Evolutionary conservation across 2,888 invertebrate genomes (phyloP).

Genomic region (Drosophila meridiana): DNA sequence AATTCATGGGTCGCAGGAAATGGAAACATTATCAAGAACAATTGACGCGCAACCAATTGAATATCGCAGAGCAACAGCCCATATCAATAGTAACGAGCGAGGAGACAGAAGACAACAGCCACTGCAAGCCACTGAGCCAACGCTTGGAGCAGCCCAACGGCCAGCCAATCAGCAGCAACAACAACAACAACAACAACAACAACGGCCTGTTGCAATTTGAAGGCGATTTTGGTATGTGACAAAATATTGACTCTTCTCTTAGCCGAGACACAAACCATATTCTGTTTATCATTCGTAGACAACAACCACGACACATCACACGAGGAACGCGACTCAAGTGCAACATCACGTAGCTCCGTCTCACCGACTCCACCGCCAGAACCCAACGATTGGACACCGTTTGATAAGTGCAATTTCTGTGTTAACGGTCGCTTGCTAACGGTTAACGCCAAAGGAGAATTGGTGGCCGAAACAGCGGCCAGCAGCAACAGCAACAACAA

Average conservation of each 20-base stretch:
- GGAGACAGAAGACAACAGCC: slow-evolving; percentile 42
- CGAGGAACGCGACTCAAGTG: slow-evolving; percentile 63
- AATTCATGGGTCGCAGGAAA: slow-evolving; percentile 98
- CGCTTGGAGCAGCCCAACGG: slow-evolving; percentile 65
- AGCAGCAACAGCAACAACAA: slow-evolving; percentile 54
- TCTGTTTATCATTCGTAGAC: slow-evolving; percentile 32
- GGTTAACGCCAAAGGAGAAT: slow-evolving; percentile 85
- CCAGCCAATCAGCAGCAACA: slow-evolving; percentile 12
- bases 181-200: slow-evolving; percentile 20
- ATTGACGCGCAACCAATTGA: slow-evolving; percentile 86
- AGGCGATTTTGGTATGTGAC: slow-evolving; percentile 61
- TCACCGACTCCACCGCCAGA: slow-evolving; percentile 79
- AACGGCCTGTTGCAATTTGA: slow-evolving; percentile 52
- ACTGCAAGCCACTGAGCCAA: slow-evolving; percentile 70
- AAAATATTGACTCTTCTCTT: neutral
- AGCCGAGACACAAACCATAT: slow-evolving; percentile 1
- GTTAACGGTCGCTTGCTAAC: slow-evolving; percentile 89
- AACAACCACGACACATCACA: slow-evolving; percentile 67
- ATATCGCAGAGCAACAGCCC: slow-evolving; percentile 78
- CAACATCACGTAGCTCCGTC: slow-evolving; percentile 73
- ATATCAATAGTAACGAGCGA: slow-evolving; percentile 60
- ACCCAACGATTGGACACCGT: slow-evolving; percentile 92
- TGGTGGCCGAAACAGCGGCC: slow-evolving; percentile 85
- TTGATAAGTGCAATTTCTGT: slow-evolving; percentile 94
- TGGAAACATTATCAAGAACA: slow-evolving; percentile 97